These are phyloP conservation scores for Masnerella sp. DNA, from an alignment of 2,888 invertebrate genomes.

Conservation along the genomic window DNA sequence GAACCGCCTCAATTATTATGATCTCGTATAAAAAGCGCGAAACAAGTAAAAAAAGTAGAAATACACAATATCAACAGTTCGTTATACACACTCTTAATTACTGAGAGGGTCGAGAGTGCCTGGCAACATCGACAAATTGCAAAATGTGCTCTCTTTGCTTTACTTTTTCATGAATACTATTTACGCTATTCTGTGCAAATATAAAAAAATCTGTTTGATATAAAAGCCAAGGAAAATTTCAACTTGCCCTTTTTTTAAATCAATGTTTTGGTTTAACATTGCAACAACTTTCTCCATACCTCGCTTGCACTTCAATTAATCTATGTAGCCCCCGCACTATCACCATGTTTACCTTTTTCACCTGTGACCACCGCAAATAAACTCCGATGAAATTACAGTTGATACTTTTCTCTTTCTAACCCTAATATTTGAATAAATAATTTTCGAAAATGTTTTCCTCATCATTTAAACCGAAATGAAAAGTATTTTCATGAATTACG, in stretches of 20 bases:
- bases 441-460: too few species aligned
- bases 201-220: constrained; percentile 32
- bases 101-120: constrained; percentile 37
- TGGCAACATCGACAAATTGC: constrained; percentile 43
- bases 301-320: too few species aligned
- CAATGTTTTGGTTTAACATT: constrained; percentile 27
- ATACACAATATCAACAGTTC: constrained; percentile 38
- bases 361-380: too few species aligned
- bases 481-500: too few species aligned
- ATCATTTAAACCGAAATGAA: too few species aligned
- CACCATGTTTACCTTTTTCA: too few species aligned
- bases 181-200: constrained; percentile 29
- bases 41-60: constrained; percentile 31
- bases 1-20: constrained; percentile 29
- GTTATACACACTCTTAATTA: constrained; percentile 44
- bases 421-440: constrained; percentile 1
- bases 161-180: constrained; percentile 36
- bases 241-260: constrained; percentile 25
- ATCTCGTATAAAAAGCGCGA: constrained; percentile 27
- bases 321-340: too few species aligned
- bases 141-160: constrained; percentile 35
- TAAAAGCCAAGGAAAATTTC: constrained; percentile 24
- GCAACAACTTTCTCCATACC: constrained; percentile 6
- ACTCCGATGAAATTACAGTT: too few species aligned
- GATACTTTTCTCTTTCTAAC: too few species aligned